Percentiles rank a stretch among this genome's conserved stretches.
These are phyloP conservation scores for Xiphydria camelus DNA, from an alignment of 2,888 invertebrate genomes.

Conservation along the genomic window DNA sequence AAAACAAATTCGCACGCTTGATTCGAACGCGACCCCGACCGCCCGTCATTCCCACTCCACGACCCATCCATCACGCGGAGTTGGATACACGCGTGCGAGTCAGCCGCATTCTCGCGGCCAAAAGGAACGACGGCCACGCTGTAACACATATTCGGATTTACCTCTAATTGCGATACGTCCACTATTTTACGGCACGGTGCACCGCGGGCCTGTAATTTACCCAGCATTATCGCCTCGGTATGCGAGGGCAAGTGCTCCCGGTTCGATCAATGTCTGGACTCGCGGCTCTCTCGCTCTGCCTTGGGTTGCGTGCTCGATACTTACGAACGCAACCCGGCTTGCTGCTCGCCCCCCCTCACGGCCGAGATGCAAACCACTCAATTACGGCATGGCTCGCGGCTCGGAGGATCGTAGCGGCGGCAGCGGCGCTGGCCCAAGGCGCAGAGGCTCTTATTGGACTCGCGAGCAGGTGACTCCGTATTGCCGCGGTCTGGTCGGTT, in stretches of 20 bases:
- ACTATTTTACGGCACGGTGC: conserved; percentile 31
- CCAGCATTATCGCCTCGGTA: conserved; percentile 47
- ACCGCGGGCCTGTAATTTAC: conserved; percentile 44
- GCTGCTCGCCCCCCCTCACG: conserved; percentile 11
- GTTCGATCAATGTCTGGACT: conserved; percentile 46
- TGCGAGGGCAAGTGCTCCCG: conserved; percentile 47
- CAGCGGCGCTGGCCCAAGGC: not conserved
- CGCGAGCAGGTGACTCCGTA: no score
- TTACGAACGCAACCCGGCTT: conserved; percentile 14
- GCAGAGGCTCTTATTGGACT: no score
- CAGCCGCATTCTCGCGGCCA: no score
- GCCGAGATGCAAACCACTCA: conserved; percentile 52
- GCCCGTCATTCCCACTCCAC: no score
- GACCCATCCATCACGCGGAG: no score
- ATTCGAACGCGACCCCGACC: no score
- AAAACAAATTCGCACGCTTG: no score
- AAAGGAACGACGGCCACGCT: no score
- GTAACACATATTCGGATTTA: conserved; percentile 28
- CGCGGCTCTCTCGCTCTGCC: not conserved
- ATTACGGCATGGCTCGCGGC: conserved; percentile 46
- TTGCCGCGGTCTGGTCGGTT: no score
- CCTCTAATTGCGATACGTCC: conserved; percentile 43
- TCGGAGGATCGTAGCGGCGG: conserved; percentile 11
- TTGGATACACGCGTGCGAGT: no score
- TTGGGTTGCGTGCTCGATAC: conserved; percentile 12